These are phyloP conservation scores for Acrocephalus scirpaceus DNA, from an alignment of 2,797 vertebrate species.

Conservation along the genomic window DNA sequence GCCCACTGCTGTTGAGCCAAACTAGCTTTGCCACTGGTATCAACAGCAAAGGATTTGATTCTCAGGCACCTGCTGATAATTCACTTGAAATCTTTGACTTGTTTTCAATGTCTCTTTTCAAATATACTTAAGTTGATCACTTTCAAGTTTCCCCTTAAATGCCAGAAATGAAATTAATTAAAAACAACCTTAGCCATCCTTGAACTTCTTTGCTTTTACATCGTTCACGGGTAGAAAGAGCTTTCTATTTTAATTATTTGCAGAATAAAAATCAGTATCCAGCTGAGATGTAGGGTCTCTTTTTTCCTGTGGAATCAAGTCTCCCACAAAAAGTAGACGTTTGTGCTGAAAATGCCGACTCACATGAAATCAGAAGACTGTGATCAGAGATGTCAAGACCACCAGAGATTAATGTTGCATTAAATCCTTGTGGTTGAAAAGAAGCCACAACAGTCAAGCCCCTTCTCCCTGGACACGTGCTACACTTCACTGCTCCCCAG, in stretches of 20 bases:
- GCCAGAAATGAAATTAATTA: background rate
- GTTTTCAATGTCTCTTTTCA: background rate
- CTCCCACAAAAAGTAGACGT: background rate
- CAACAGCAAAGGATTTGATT: background rate
- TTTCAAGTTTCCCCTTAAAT: background rate
- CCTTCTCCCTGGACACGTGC: background rate
- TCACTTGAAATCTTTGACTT: background rate
- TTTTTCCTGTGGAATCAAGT: background rate
- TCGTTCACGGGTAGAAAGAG: background rate
- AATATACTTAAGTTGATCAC: background rate
- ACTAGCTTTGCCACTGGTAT: background rate
- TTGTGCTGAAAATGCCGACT: background rate
- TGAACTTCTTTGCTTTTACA: background rate
- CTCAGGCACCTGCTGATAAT: background rate
- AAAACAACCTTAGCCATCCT: background rate
- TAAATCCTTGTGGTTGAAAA: slow-evolving; percentile 11
- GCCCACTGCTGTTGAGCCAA: background rate
- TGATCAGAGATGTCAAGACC: background rate
- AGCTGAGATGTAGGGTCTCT: background rate
- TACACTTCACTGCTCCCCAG: background rate
- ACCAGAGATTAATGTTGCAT: background rate
- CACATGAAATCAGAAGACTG: background rate
- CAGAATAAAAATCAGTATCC: slow-evolving; percentile 14
- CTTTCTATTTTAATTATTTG: background rate
- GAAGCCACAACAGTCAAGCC: slow-evolving; percentile 12